These are phyloP conservation scores for Bellardia bayeri DNA, from an alignment of 2,888 invertebrate genomes.

Conservation along the genomic window DNA sequence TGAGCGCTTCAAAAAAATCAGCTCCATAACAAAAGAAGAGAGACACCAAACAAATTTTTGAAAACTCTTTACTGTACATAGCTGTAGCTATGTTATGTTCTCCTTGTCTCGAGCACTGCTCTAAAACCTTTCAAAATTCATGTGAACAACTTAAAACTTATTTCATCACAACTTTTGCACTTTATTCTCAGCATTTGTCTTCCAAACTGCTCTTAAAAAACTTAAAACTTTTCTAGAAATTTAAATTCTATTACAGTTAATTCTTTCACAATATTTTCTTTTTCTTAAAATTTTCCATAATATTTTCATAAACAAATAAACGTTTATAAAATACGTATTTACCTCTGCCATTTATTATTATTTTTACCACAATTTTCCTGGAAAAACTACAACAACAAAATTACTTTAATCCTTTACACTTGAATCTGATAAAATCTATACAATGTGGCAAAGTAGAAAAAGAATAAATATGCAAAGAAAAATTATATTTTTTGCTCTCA, in stretches of 20 bases:
- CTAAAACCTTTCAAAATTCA: no score
- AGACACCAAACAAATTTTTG: no score
- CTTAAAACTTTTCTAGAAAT: neutral
- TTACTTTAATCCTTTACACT: constrained; percentile 10
- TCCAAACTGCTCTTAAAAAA: neutral
- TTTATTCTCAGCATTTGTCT: neutral
- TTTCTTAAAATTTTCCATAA: neutral
- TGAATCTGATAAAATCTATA: constrained; percentile 4
- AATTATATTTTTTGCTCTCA: neutral
- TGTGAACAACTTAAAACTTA: neutral
- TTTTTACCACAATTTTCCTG: neutral
- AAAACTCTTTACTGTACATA: no score
- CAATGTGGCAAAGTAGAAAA: constrained; percentile 7
- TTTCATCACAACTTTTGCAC: neutral
- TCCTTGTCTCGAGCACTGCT: no score
- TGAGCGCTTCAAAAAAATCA: no score
- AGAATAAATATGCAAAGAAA: constrained; percentile 8
- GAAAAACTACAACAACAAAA: constrained; percentile 4
- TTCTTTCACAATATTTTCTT: neutral
- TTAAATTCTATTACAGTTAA: neutral
- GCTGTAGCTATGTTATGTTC: no score
- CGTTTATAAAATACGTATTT: constrained; percentile 7
- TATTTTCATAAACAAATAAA: constrained; percentile 6
- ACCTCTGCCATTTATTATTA: neutral
- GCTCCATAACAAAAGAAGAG: no score